phyloP scores from a whole-genome alignment of 2,113 vertebrate species.

The Oryzias celebensis region DNA sequence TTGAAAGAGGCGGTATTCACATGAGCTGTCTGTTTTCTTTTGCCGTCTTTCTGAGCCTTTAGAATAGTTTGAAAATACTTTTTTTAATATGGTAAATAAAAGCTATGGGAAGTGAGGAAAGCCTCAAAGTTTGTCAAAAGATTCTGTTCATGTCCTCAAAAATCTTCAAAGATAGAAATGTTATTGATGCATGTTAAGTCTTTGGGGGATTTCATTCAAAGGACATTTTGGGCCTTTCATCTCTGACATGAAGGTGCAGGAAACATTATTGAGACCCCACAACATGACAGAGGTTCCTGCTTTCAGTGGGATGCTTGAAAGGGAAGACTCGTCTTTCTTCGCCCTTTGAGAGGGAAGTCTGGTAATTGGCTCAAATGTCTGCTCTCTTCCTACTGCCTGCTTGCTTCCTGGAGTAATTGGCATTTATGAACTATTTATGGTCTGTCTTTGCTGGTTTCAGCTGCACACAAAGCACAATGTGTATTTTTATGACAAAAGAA shows the following conservation, averaged over 20 bases:
- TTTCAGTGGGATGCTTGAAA: slow-evolving; percentile 61
- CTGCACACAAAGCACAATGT: slow-evolving; percentile 19
- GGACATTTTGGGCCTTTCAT: slow-evolving; percentile 72
- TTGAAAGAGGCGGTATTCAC: slow-evolving; percentile 47
- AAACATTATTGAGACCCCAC: slow-evolving; percentile 69
- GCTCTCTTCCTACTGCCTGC: slow-evolving; percentile 41
- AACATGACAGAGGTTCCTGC: slow-evolving; percentile 61
- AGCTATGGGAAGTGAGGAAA: slow-evolving; percentile 39
- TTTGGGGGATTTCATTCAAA: slow-evolving; percentile 71
- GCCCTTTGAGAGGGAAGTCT: slow-evolving; percentile 52
- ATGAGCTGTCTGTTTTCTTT: slow-evolving; percentile 32
- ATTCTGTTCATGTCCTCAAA: slow-evolving; percentile 62
- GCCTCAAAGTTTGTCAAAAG: slow-evolving; percentile 59
- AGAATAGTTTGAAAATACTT: slow-evolving; percentile 25
- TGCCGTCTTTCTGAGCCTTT: slow-evolving; percentile 31
- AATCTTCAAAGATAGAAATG: slow-evolving; percentile 69
- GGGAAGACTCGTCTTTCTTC: slow-evolving; percentile 44
- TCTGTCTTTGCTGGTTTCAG: slow-evolving; percentile 52
- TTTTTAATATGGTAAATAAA: slow-evolving; percentile 40
- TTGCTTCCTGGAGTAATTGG: slow-evolving; percentile 67
- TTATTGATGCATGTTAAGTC: slow-evolving; percentile 74
- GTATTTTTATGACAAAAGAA: slow-evolving; percentile 2
- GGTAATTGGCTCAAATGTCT: slow-evolving; percentile 65
- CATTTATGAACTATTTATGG: slow-evolving; percentile 76
- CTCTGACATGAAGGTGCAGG: slow-evolving; percentile 73